Base-by-base conservation (phyloP, 2,113 vertebrate genomes). In the Pseudorasbora parva region DNA sequence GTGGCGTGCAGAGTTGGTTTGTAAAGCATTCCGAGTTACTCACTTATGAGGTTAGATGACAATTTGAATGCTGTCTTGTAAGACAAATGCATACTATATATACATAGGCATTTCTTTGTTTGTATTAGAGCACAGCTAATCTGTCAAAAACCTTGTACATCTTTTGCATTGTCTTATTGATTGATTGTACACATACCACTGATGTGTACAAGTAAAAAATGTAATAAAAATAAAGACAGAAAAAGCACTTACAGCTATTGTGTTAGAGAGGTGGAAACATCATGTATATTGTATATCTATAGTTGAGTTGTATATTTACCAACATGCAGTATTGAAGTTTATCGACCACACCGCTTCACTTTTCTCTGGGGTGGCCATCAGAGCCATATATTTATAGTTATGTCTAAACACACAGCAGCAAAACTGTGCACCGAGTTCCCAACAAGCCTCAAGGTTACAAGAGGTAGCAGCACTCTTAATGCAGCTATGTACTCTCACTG, bases 291-390 rank as follows among this genome's bases (percentile, higher is more conserved):
- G 74, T 76, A 17, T 14, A 37, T 37, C 6, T 14, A 14, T 77
- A 30, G 57, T 12, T 6, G 12, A 33, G 4, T 12, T 59, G 21
- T 78, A 3, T 60, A 41, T 43, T n/a, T 41, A 11, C 8, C 37
- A 60, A 8, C n/a, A 23, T 78, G 41, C 41, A 27, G 23, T 66
- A 21, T n/a, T 17, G 7, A 30, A 45, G 37, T 45, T 41, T 56
- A 59, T 60, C 30, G 21, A 43, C 37, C 57, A 1, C 59, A 64
- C n/a, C 0, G 4, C 21, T 8, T 27, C 8, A 7, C 15, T 64
- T 64, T 79, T 79, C 77, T 79, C 59, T 49, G 4, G 43, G 59
- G 77, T 78, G 76, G 56, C 77, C 59, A 79, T 30, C 59, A 79
- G 37, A 37, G 43, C 23, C n/a, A 19, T 49, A 64, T 49, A 79